Evolutionary conservation across 2,797 vertebrate species (phyloP).

Genomic region (Echiichthys vipera): DNA sequence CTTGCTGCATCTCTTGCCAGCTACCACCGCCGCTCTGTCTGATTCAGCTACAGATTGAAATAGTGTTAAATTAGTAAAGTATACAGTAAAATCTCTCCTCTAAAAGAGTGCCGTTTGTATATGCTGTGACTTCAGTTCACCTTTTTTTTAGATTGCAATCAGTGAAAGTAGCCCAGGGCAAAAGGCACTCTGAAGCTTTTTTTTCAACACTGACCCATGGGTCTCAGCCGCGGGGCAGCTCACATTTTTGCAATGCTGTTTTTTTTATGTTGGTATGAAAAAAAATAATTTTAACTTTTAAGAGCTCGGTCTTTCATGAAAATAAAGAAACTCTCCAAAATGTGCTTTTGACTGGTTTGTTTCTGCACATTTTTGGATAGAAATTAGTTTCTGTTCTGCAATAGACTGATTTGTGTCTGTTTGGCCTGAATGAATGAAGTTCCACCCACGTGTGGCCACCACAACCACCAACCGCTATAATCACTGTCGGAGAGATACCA

Average conservation of each 20-base stretch:
- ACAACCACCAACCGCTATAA: slow-evolving; percentile 44
- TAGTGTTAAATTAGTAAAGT: slow-evolving; percentile 42
- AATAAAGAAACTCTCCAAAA: slow-evolving; percentile 31
- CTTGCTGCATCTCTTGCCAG: slow-evolving; percentile 27
- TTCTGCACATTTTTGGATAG: slow-evolving; percentile 51
- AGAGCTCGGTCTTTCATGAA: slow-evolving; percentile 48
- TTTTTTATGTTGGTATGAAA: slow-evolving; percentile 54
- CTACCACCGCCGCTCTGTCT: slow-evolving; percentile 21
- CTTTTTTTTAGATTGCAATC: slow-evolving; percentile 51
- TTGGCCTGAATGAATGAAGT: slow-evolving; percentile 68
- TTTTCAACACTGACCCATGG: slow-evolving; percentile 19
- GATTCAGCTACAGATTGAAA: slow-evolving; percentile 48
- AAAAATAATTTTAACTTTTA: slow-evolving; percentile 42
- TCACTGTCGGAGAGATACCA: slow-evolving; percentile 38
- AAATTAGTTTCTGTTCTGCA: slow-evolving; percentile 43
- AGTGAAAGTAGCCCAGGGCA: slow-evolving; percentile 44
- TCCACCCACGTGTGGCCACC: slow-evolving; percentile 49
- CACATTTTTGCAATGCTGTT: slow-evolving; percentile 38
- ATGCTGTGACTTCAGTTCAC: slow-evolving; percentile 30
- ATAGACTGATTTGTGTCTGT: slow-evolving; percentile 35
- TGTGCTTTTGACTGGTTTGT: slow-evolving; percentile 51
- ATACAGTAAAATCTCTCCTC: slow-evolving; percentile 24
- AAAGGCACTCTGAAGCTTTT: slow-evolving; percentile 33
- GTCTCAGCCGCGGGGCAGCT: slow-evolving; percentile 38
- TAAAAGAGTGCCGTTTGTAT: slow-evolving; percentile 21